These are phyloP conservation scores for Chrosomus eos DNA, from an alignment of 2,797 vertebrate genomes.

Conservation along the genomic window DNA sequence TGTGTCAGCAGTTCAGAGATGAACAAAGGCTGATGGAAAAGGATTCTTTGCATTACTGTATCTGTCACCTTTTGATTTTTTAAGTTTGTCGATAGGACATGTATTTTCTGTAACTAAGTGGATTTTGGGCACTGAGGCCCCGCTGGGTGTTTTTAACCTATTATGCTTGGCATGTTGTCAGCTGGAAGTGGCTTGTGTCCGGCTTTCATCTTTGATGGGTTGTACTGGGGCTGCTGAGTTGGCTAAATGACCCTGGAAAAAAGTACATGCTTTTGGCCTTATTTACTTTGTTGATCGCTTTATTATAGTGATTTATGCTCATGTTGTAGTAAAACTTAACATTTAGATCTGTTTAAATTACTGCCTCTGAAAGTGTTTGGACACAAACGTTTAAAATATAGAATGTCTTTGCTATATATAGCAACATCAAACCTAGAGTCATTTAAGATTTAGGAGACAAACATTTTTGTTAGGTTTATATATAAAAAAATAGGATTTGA, in stretches of 20 bases:
- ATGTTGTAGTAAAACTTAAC: neutral
- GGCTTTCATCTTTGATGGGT: slow-evolving; percentile 8
- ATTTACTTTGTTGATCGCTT: neutral
- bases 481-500: neutral
- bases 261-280: neutral
- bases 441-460: neutral
- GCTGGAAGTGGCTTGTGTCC: slow-evolving; percentile 16
- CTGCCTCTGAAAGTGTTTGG: neutral
- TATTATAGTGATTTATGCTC: slow-evolving; percentile 1
- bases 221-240: slow-evolving; percentile 8
- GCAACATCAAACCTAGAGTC: neutral
- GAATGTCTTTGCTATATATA: neutral
- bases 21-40: slow-evolving; percentile 55
- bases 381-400: neutral
- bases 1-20: slow-evolving; percentile 58
- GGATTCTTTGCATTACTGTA: slow-evolving; percentile 1
- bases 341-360: neutral
- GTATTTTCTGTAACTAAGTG: neutral
- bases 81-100: neutral
- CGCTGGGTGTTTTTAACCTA: neutral
- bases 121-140: neutral
- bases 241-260: neutral
- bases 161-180: neutral
- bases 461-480: neutral
- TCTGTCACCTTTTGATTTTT: neutral